Base-by-base conservation (phyloP, 2,797 vertebrate species). In the Sebastes oblongus region DNA sequence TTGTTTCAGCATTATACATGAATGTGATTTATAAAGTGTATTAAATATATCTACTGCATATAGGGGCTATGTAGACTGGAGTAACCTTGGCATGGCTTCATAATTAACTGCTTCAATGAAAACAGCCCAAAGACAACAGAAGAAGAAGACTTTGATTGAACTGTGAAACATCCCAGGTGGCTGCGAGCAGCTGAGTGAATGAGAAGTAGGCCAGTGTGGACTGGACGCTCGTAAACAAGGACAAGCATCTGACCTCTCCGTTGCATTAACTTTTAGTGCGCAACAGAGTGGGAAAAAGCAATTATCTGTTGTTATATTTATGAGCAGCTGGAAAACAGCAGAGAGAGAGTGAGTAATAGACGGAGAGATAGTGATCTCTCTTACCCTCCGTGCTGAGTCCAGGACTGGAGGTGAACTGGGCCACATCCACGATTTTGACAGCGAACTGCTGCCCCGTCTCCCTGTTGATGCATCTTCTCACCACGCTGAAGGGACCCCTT, bases 331-430 rank as follows among this genome's bases (percentile, higher is more conserved):
- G 1, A 69, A 65, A 65, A 66, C 22, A 56, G 50, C 36, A 29
- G 24, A 24, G 20, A 24, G 39, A 42, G 39, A 42, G 39, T 32
- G 25, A 54, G 27, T 5, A 20, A 46, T 1, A 56, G 42, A 66
- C 50, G 20, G 50, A 52, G 50, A 52, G 50, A 52, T 22, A 52
- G 18, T n/a, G 50, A 20, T 81, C 77, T 87, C 94, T 95, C 94
- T 95, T 96, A 99, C 98, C 98, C 96, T 99, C 98, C 87, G 98
- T 99, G 96, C 98, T 99, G 96, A 99, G 97, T 84, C 98, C 98
- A 84, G 98, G 98, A 88, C 98, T 99, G 95, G 98, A 99, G 80
- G 98, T 99, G 93, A 99, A 99, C 95, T 99, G 97, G 94, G 98
- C 98, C 94, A 99, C 98, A 89, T 99, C 98, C 91, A 99, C 98